Evolutionary conservation across 2,113 vertebrate genomes (phyloP).

Genomic region (Oncorhynchus gorbuscha): DNA sequence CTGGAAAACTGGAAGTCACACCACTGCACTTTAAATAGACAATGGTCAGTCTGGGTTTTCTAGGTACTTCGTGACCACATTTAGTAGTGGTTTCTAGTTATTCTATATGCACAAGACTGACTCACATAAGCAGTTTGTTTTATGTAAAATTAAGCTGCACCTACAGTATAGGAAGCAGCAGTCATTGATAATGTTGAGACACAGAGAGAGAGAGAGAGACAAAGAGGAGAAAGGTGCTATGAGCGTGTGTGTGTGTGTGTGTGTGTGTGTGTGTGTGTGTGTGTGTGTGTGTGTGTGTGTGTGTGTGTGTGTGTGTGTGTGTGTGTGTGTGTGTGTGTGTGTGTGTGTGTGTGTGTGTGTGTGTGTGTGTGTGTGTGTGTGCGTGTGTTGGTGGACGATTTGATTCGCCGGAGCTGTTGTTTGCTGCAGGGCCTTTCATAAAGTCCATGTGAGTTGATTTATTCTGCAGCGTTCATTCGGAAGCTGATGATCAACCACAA

Average conservation of each 20-base stretch:
- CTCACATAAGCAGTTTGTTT: no score
- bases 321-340: background rate
- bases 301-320: background rate
- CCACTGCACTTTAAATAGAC: no score
- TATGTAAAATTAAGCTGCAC: no score
- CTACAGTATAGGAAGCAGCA: no score
- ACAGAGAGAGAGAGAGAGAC: no score
- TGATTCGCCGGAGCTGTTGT: background rate
- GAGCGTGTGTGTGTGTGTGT: background rate
- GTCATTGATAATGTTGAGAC: no score
- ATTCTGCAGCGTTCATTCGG: constrained; percentile 26
- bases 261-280: background rate
- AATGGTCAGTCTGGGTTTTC: no score
- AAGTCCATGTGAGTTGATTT: constrained; percentile 15
- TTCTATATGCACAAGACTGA: no score
- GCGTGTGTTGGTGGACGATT: background rate
- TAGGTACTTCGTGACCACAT: no score
- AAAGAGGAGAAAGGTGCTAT: background rate
- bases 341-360: background rate
- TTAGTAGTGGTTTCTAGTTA: no score
- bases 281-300: background rate
- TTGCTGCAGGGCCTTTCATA: background rate
- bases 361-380: constrained; percentile 1
- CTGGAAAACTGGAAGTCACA: no score
- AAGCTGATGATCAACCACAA: constrained; percentile 13